Percentiles rank a stretch among this genome's conserved stretches.
Conservation (phyloP, 2,888 invertebrate species). For the Bembecia ichneumoniformis region DNA sequence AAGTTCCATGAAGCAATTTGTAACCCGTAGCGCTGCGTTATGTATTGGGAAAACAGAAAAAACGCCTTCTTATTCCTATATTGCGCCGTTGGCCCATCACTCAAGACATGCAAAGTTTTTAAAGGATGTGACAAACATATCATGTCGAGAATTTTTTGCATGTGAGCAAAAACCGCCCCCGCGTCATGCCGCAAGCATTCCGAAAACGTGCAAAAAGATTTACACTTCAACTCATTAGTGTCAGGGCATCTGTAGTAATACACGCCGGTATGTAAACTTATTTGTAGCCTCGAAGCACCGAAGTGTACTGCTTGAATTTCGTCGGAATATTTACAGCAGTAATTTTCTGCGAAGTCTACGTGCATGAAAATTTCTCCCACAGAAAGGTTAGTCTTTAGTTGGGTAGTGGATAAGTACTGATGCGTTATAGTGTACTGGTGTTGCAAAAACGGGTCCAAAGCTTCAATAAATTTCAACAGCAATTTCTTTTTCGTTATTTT, state of each 20-base stretch:
- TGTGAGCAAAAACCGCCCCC: constrained; percentile 36
- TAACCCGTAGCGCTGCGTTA: neutral
- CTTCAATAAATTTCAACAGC: constrained; percentile 4
- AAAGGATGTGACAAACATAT: constrained; percentile 1
- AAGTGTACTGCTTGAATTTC: constrained; percentile 34
- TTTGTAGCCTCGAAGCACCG: constrained; percentile 25
- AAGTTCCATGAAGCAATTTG: constrained; percentile 5
- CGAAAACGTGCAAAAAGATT: constrained; percentile 25
- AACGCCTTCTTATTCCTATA: constrained; percentile 6
- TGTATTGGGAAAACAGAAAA: neutral
- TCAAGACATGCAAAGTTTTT: constrained; percentile 5
- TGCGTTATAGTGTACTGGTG: constrained; percentile 2
- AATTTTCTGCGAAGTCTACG: constrained; percentile 32
- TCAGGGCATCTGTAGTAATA: constrained; percentile 15
- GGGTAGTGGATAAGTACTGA: neutral
- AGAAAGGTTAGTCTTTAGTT: neutral
- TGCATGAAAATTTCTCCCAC: constrained; percentile 7
- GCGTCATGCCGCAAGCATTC: constrained; percentile 27
- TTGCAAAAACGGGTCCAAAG: constrained; percentile 6
- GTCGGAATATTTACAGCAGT: constrained; percentile 11
- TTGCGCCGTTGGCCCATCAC: constrained; percentile 7
- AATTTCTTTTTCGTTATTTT: constrained; percentile 6
- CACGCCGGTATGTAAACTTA: constrained; percentile 33
- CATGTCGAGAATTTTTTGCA: constrained; percentile 20
- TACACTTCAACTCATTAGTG: neutral